Conservation (phyloP, 2,888 invertebrate species). For the Conops quadrifasciatus region DNA sequence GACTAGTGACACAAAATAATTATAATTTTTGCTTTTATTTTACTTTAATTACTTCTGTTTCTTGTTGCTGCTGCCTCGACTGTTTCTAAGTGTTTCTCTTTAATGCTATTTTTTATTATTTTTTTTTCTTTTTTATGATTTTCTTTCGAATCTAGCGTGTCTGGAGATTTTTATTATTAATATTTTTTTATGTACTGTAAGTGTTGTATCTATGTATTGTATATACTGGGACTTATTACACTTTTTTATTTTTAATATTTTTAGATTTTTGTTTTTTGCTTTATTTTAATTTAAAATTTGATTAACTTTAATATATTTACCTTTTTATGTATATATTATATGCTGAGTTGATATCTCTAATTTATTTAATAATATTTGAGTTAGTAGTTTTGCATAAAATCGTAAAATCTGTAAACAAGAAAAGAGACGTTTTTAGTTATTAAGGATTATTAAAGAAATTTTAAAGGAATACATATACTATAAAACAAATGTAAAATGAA, state of each 20-base stretch:
- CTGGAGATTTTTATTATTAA: constrained; percentile 26
- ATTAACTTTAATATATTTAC: constrained; percentile 20
- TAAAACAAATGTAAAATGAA: too few species aligned
- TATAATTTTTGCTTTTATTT: constrained; percentile 5
- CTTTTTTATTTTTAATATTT: constrained; percentile 30
- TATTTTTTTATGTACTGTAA: constrained; percentile 25
- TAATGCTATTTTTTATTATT: background rate
- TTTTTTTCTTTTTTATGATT: background rate
- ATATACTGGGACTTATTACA: constrained; percentile 33
- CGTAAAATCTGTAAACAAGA: constrained; percentile 53
- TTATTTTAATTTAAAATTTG: constrained; percentile 28
- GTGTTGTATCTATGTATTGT: constrained; percentile 32
- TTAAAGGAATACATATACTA: too few species aligned
- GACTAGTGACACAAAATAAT: constrained; percentile 21
- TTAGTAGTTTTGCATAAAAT: constrained; percentile 47
- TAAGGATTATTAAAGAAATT: too few species aligned
- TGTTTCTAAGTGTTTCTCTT: constrained; percentile 25
- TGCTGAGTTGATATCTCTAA: background rate
- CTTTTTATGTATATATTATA: constrained; percentile 9
- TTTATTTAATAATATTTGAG: constrained; percentile 37
- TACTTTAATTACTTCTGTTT: background rate
- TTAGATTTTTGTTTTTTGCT: constrained; percentile 28
- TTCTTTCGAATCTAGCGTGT: constrained; percentile 13
- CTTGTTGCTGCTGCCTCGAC: too few species aligned
- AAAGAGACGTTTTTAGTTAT: constrained; percentile 16